Evolutionary conservation across 2,797 vertebrate species (phyloP), one percentile per base, ranked within the genome.

Genomic region (Cossypha caffra): DNA sequence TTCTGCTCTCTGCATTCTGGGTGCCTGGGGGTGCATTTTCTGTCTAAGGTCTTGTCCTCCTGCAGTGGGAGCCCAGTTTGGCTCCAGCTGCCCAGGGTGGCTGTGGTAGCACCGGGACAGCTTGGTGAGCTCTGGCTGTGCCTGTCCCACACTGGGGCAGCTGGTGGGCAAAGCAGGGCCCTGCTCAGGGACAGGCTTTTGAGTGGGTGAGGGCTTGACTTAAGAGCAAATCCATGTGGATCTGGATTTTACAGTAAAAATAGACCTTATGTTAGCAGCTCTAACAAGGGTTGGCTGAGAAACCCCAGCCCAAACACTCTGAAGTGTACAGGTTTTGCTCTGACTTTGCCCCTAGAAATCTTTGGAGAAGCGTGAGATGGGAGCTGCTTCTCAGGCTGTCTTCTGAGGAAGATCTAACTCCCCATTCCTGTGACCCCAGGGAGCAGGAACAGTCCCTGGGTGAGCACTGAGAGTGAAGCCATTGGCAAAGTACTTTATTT

Each of bases 51-150:
- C 50, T 35, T 17, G 43, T 29, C 5, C 51, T 68, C 13, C 28
- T 37, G 19, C 33, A 37, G 28, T 0, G 13, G 31, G 20, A 79
- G 52, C 42, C 21, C n/a, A 31, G 1, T 20, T 75, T 55, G 62
- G 17, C 45, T 74, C 0, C 2, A 35, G 33, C n/a, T 51, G 15
- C 23, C 3, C 7, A 1, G 38, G 8, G 31, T 38, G 42, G 31
- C 57, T 45, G 37, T 28, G 54, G 58, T 6, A 13, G 58, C 45
- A 31, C 26, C 38, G 51, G 84, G 35, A 28, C 42, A 66, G 13
- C 13, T 31, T 16, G 51, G 26, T n/a, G 74, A 43, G 38, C 50
- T 18, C 42, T 0, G 5, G 9, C 14, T 66, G 37, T 73, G 69
- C 28, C 76, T 47, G 45, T 8, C 29, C 62, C 8, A 4, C 3